A percentile compares a stretch with the other conserved stretches of the same genome.
Conservation (phyloP, 2,888 invertebrate species). For the Watsonalla binaria region DNA sequence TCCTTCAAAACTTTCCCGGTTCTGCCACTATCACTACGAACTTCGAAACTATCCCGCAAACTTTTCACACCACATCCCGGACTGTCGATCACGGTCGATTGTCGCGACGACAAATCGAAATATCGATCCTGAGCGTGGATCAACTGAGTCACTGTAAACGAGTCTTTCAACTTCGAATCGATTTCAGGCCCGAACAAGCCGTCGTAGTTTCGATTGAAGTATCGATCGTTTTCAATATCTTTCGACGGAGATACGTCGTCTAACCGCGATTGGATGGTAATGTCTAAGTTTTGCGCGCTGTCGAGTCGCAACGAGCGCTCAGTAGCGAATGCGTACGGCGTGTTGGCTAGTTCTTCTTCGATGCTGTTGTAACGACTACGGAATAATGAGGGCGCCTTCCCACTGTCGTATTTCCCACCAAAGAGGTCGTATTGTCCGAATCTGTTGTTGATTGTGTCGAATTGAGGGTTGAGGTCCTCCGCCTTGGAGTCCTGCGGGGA, state of each 20-base stretch:
- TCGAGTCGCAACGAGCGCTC: conserved; percentile 45
- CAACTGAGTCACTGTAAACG: conserved; percentile 67
- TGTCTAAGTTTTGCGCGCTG: conserved; percentile 47
- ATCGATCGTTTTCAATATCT: conserved; percentile 61
- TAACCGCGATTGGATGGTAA: conserved; percentile 45
- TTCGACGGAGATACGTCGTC: conserved; percentile 48
- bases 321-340: conserved; percentile 72
- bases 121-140: conserved; percentile 72
- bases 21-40: conserved; percentile 28
- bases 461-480: conserved; percentile 51
- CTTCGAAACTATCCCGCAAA: conserved; percentile 10
- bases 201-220: conserved; percentile 48
- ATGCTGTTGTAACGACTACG: conserved; percentile 72
- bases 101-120: conserved; percentile 57
- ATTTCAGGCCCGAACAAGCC: conserved; percentile 55
- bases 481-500: conserved; percentile 32
- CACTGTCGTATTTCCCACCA: conserved; percentile 58
- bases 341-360: conserved; percentile 71
- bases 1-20: conserved; percentile 19
- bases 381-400: conserved; percentile 59
- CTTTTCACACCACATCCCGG: conserved; percentile 16
- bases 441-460: conserved; percentile 67
- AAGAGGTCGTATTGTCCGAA: conserved; percentile 70
- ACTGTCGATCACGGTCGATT: conserved; percentile 25
- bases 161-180: conserved; percentile 38